Conservation (phyloP, 1,140 invertebrate species). For the Caenorhabditis briggsae region DNA sequence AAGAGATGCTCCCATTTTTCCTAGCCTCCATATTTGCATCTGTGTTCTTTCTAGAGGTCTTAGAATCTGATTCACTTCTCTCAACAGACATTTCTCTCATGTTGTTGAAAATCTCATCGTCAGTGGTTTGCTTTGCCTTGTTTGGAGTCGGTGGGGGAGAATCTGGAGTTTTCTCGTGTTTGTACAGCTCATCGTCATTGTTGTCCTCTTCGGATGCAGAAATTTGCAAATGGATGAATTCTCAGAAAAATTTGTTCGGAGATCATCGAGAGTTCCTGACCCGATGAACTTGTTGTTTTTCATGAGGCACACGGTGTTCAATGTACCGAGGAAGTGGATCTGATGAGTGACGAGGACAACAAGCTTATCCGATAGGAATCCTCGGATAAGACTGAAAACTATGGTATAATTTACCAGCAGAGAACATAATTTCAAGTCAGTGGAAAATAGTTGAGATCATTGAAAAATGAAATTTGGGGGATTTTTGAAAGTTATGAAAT, state of each 20-base stretch:
- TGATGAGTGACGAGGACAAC: conserved; percentile 89
- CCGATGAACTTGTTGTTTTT: conserved; percentile 81
- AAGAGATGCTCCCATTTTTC: conserved; percentile 58
- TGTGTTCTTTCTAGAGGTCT: not conserved
- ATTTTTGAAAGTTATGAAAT: too few species aligned
- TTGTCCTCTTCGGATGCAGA: not conserved
- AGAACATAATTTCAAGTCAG: not conserved
- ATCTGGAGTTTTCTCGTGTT: not conserved
- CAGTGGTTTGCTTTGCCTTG: too few species aligned
- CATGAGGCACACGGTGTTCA: conserved; percentile 85
- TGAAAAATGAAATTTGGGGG: not conserved
- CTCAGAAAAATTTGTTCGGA: conserved; percentile 51
- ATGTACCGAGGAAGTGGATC: conserved; percentile 85
- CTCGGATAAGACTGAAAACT: conserved; percentile 79
- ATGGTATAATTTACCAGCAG: not conserved
- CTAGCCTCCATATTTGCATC: conserved; percentile 11
- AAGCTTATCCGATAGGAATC: conserved; percentile 84
- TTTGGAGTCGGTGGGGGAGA: not conserved
- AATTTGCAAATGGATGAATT: conserved; percentile 47
- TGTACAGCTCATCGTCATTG: not conserved
- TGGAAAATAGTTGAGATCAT: not conserved
- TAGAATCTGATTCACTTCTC: not conserved
- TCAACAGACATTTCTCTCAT: not conserved
- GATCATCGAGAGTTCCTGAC: conserved; percentile 51
- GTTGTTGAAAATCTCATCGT: not conserved